phyloP scores from a whole-genome alignment of 2,797 vertebrate species.

The Galaxias olidus region DNA sequence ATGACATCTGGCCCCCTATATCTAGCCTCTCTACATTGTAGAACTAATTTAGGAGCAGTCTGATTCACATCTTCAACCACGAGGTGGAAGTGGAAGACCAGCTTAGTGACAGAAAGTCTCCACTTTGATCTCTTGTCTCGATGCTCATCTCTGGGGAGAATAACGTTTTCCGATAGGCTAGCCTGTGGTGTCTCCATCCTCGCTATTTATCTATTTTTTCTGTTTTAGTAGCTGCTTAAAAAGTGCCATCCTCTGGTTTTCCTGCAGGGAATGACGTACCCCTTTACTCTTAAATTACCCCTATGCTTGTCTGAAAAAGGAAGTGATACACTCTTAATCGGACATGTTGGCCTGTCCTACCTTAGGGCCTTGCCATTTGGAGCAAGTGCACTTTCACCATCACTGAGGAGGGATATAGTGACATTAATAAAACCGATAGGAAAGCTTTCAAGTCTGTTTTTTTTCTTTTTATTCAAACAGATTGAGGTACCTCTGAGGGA shows the following conservation, averaged over 20 bases:
- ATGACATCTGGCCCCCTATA: too few species aligned
- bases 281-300: not conserved
- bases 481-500: not conserved
- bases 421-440: conserved; percentile 6
- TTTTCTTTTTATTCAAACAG: conserved; percentile 7
- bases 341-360: conserved; percentile 22
- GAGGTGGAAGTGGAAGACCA: too few species aligned
- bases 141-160: not conserved
- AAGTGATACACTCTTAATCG: conserved; percentile 54
- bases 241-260: too few species aligned
- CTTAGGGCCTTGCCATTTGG: not conserved
- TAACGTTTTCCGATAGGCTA: not conserved
- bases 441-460: conserved; percentile 49
- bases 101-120: not conserved
- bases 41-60: too few species aligned
- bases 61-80: too few species aligned
- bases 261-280: not conserved
- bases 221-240: not conserved
- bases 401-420: conserved; percentile 6
- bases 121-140: not conserved
- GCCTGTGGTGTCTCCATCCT: not conserved
- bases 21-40: too few species aligned
- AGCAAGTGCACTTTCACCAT: not conserved
- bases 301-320: conserved; percentile 55
- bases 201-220: conserved; percentile 6